Percentiles rank a stretch among this genome's conserved stretches.
phyloP scores from a whole-genome alignment of 2,888 invertebrate genomes.

The Nomada hirtipes region DNA sequence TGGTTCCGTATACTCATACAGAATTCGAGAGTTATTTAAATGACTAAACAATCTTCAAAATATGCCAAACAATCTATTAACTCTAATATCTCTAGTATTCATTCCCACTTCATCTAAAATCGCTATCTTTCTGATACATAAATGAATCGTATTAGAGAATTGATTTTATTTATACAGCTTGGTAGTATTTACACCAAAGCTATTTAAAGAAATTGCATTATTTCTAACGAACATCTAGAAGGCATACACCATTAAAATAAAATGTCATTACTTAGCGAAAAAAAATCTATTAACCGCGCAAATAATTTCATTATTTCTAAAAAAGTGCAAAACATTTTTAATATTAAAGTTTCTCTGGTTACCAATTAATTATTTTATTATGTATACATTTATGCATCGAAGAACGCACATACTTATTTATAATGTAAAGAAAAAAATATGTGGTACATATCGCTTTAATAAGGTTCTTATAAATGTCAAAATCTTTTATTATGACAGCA shows the following conservation, averaged over 20 bases:
- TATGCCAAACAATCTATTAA: constrained; percentile 10
- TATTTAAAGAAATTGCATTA: background rate
- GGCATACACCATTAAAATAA: background rate
- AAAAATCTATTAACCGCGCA: background rate
- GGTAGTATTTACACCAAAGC: too few species aligned
- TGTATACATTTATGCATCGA: constrained; percentile 17
- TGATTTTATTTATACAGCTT: background rate
- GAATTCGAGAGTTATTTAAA: background rate
- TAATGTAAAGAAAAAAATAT: background rate
- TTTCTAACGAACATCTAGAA: background rate
- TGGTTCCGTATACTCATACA: background rate
- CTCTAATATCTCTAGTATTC: constrained; percentile 31
- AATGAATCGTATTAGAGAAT: background rate
- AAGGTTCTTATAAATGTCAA: background rate
- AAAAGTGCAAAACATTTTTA: background rate
- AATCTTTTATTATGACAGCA: background rate
- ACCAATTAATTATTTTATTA: constrained; percentile 15
- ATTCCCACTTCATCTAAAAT: constrained; percentile 9
- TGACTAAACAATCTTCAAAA: background rate
- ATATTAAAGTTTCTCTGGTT: background rate
- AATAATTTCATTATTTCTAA: background rate
- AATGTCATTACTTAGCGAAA: background rate
- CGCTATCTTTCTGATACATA: constrained; percentile 18
- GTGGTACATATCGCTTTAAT: background rate
- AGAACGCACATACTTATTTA: background rate